A percentile compares a stretch with the other conserved stretches of the same genome.
Evolutionary conservation across 2,113 vertebrate genomes (phyloP).

Genomic region (Marmota monax): DNA sequence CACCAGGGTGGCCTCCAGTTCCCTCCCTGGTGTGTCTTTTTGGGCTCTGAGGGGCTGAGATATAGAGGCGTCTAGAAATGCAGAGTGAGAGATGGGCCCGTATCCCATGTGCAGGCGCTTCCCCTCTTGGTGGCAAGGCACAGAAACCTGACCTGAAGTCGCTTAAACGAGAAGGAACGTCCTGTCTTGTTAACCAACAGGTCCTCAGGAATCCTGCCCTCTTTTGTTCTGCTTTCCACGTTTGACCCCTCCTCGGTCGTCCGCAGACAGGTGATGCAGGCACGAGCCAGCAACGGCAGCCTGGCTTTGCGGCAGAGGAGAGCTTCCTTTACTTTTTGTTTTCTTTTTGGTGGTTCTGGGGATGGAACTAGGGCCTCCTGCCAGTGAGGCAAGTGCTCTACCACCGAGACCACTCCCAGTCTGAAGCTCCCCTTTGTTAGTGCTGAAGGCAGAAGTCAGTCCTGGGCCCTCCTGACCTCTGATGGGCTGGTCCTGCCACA

Average conservation of each 20-base stretch:
- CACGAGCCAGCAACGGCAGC: fast-evolving
- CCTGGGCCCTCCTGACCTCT: not conserved
- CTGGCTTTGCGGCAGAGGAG: not conserved
- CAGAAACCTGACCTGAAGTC: not conserved
- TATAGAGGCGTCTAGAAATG: not conserved
- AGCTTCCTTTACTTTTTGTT: not conserved
- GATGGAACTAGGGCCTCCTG: no score
- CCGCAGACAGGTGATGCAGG: not conserved
- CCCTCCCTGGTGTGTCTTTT: not conserved
- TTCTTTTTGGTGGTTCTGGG: not conserved
- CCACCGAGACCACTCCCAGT: no score
- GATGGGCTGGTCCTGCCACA: not conserved
- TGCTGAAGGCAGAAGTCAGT: not conserved
- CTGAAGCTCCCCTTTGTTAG: not conserved
- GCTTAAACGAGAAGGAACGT: not conserved
- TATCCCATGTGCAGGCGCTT: fast-evolving
- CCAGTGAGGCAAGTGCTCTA: no score
- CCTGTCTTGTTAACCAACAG: not conserved
- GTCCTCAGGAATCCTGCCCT: not conserved
- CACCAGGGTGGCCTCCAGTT: not conserved
- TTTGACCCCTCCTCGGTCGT: not conserved
- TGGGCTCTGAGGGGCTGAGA: not conserved
- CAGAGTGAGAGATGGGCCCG: not conserved
- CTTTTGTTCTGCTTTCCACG: no score
- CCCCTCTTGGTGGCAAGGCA: not conserved